phyloP scores from a whole-genome alignment of 2,888 invertebrate species.

The Himalopsyche anomala region DNA sequence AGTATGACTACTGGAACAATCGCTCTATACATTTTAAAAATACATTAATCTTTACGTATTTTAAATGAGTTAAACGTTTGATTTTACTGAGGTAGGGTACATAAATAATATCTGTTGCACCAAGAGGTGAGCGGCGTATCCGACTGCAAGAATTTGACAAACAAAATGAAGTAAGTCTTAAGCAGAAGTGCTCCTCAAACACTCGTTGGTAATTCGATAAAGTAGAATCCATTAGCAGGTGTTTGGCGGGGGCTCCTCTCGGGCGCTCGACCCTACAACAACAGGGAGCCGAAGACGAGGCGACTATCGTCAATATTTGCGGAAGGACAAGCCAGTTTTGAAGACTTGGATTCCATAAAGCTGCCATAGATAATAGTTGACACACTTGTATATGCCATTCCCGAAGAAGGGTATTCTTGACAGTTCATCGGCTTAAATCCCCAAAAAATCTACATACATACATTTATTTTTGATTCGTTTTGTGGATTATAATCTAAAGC shows the following conservation, averaged over 20 bases:
- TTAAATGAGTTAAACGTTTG: too few species aligned
- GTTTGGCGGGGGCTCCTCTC: slow-evolving; percentile 47
- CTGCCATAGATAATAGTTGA: too few species aligned
- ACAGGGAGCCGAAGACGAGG: not conserved
- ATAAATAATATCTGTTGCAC: not conserved
- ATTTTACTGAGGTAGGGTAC: too few species aligned
- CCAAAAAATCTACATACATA: too few species aligned
- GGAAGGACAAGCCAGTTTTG: not conserved
- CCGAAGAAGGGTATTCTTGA: too few species aligned
- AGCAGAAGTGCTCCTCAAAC: slow-evolving; percentile 62
- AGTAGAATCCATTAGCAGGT: slow-evolving; percentile 64
- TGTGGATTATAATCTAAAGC: too few species aligned
- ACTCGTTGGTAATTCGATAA: slow-evolving; percentile 61
- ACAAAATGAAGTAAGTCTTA: slow-evolving; percentile 44
- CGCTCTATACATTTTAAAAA: not conserved
- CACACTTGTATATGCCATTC: too few species aligned
- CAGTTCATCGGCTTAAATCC: too few species aligned
- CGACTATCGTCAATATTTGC: slow-evolving; percentile 27
- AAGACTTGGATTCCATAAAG: not conserved
- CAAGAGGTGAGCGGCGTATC: not conserved
- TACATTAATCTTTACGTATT: too few species aligned
- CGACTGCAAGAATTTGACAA: not conserved
- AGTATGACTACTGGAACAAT: too few species aligned
- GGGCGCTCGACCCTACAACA: slow-evolving; percentile 41
- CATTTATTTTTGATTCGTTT: too few species aligned